Base-by-base conservation (phyloP, 2,888 invertebrate species). In the Glyphotaelius pellucidus region DNA sequence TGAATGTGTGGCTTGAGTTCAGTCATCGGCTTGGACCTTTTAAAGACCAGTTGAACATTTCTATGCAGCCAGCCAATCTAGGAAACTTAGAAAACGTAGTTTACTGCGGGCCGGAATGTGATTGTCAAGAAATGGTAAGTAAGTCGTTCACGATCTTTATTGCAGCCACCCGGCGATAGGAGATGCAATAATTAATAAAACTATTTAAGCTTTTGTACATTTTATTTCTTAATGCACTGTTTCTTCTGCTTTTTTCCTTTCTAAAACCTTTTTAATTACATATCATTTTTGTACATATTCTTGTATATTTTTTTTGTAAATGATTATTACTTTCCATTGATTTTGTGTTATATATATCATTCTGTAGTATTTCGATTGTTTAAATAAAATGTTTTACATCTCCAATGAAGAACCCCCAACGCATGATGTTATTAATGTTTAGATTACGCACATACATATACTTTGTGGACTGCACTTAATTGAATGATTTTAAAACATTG, bases 51-150 rank as follows among this genome's bases (percentile, higher is more conserved):
- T 84, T 52, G 47, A 84, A 85, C 80, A 91, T 92, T 92, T 91
- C 83, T 91, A 93, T 92, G 93, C 93, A 93, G 93, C 90, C 92
- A 52, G 90, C 93, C 38, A 89, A 90, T n/a, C 87, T 88, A 92
- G 92, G 86, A 89, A 89, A 67, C 67, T 67, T 67, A 52, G 90
- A 79, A 89, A 89, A 35, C 31, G 91, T 88, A 52, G 79, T 92
- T 67, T 92, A 89, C 89, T 91, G 91, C 42, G 83, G 88, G 30
- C 52, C 90, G 12, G 88, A 91, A 67, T 89, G 91, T 89, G 81
- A 89, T 91, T 91, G 91, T 89, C 12, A 32, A 25, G 42, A 81
- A 30, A 38, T 81, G 91, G 91, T 91, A 88, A 91, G 91, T 91
- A 12, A 81, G 42, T 52, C 25, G 19, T 52, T 15, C 12, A 81